Evolutionary conservation across 2,888 invertebrate genomes (phyloP).

Genomic region (Drosophila rubida): DNA sequence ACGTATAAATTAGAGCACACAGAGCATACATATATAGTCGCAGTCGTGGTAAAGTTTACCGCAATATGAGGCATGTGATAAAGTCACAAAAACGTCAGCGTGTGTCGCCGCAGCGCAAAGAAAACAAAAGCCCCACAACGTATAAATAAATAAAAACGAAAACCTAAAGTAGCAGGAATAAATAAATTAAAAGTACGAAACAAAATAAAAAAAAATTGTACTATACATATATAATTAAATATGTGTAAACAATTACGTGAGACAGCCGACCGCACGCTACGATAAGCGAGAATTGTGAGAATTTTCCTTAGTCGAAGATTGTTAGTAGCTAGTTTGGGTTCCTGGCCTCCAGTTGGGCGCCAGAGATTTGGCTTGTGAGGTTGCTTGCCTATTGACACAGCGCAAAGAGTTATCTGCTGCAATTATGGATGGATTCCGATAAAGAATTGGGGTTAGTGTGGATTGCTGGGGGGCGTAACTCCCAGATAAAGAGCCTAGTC

Average conservation of each 20-base stretch:
- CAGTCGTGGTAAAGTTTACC: conserved; percentile 59
- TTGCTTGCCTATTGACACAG: neutral
- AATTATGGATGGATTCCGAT: conserved; percentile 15
- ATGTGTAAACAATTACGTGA: conserved; percentile 78
- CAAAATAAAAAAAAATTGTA: conserved; percentile 17
- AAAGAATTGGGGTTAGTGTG: neutral
- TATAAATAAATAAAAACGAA: conserved; percentile 69
- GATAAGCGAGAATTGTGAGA: conserved; percentile 53
- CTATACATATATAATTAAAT: conserved; percentile 52
- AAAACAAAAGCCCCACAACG: conserved; percentile 73
- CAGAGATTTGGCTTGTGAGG: conserved; percentile 7
- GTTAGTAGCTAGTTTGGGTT: conserved; percentile 6
- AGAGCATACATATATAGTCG: conserved; percentile 2
- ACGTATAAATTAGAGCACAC: conserved; percentile 52
- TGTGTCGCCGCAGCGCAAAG: conserved; percentile 70
- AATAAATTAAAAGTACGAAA: conserved; percentile 46
- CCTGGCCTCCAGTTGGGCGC: conserved; percentile 9
- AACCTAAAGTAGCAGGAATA: conserved; percentile 34
- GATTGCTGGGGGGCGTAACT: conserved; percentile 48
- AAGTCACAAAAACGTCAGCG: conserved; percentile 79
- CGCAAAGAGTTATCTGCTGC: neutral
- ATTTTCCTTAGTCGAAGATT: conserved; percentile 9
- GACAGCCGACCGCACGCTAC: conserved; percentile 48
- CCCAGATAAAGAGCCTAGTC: conserved; percentile 24
- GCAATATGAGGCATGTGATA: conserved; percentile 79